Evolutionary conservation across 2,797 vertebrate genomes (phyloP), one percentile per base, ranked within the genome.

Genomic region (Galago senegalensis): DNA sequence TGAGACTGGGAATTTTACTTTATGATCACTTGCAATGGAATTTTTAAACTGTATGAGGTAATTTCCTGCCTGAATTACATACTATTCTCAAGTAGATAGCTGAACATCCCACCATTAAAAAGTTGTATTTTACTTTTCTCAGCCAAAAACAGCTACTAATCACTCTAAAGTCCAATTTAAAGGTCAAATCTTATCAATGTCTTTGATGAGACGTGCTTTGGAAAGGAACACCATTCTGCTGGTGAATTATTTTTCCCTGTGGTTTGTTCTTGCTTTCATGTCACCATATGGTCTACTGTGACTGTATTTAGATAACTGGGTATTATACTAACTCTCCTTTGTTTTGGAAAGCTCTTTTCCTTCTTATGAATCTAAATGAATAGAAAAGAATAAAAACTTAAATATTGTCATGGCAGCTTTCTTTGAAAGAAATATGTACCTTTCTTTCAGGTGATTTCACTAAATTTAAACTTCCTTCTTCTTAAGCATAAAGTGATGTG

Each of bases 101-200:
- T 76, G 53, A 73, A 72, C 87, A 90, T 17, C 17, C 61, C 21
- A 69, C 58, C 31, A 80, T 80, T 85, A 12, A 84, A 96, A 63
- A 79, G 10, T 67, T 73, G 7, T 10, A 31, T 63, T 87, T 93
- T 46, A 65, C 0, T 85, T 95, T 92, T 95, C 58, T 82, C 58
- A 87, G 37, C 17, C 40, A 7, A n/a, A 93, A 95, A 73, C 16
- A 87, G 69, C 21, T 25, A 84, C 31, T 85, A 75, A 80, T 86
- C 40, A 88, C 60, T 88, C 94, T 85, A 29, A 82, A 76, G 46
- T 86, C 88, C 29, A 34, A 95, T 49, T 93, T 85, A 91, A 95
- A 87, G 83, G 77, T 43, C 37, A 95, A 93, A 88, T 84, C n/a
- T 87, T 93, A 84, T 37, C 60, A 46, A 46, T 53, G 60, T 81